phyloP scores from a whole-genome alignment of 2,888 invertebrate genomes.

The Acanthoscelides obtectus region DNA sequence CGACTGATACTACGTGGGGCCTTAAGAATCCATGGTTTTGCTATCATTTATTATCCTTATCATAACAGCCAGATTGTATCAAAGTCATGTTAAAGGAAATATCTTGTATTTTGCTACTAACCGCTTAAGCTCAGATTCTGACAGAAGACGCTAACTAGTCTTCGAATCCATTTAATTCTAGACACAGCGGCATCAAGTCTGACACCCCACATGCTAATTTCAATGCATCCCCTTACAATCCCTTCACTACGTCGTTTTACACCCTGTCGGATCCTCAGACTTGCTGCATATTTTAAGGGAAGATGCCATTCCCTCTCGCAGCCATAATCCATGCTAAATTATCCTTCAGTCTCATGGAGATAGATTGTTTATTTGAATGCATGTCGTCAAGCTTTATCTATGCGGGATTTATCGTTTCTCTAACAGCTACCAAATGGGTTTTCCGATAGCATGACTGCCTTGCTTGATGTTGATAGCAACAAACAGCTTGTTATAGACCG shows the following conservation, averaged over 20 bases:
- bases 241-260: neutral
- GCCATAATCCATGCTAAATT: slow-evolving; percentile 15
- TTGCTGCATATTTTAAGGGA: slow-evolving; percentile 13
- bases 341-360: slow-evolving; percentile 14
- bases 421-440: neutral
- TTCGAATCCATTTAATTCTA: no score
- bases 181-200: no score
- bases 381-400: slow-evolving; percentile 8
- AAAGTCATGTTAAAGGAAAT: no score
- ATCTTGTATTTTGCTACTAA: no score
- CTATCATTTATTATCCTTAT: no score
- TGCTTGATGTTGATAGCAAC: neutral
- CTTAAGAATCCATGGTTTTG: no score
- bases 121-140: no score
- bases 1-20: no score
- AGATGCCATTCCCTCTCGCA: slow-evolving; percentile 5
- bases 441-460: neutral
- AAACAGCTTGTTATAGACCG: neutral
- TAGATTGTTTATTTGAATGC: slow-evolving; percentile 12
- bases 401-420: neutral
- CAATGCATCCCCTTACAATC: neutral
- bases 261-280: slow-evolving; percentile 6
- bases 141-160: no score
- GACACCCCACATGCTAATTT: neutral
- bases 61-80: no score